Conservation (phyloP, 1,140 invertebrate genomes). For the Dendroctonus ponderosae region DNA sequence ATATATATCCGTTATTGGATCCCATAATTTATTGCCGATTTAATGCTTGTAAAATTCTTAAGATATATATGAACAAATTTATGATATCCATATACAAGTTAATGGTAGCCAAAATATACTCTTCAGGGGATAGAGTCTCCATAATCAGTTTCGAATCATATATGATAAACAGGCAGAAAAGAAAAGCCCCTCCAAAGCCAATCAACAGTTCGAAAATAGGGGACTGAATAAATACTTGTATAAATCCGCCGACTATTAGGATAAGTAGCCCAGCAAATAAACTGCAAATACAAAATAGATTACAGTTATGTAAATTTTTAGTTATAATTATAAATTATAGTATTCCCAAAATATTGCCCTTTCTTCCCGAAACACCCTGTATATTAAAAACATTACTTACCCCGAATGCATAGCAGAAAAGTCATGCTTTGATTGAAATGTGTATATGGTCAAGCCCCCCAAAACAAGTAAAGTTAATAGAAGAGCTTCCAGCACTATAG, state of each 20-base stretch:
- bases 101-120: constrained; percentile 77
- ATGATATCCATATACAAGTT: constrained; percentile 86
- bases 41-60: constrained; percentile 24
- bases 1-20: too few relatives aligned
- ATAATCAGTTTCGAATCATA: constrained; percentile 69
- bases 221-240: constrained; percentile 72
- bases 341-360: too few relatives aligned
- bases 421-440: constrained; percentile 77
- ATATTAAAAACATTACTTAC: constrained; percentile 54
- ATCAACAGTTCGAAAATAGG: constrained; percentile 65
- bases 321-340: too few relatives aligned
- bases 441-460: constrained; percentile 69
- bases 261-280: constrained; percentile 69
- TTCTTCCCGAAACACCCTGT: too few relatives aligned
- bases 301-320: too few relatives aligned
- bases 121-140: constrained; percentile 70
- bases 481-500: constrained; percentile 73
- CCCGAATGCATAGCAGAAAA: constrained; percentile 73
- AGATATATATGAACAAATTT: constrained; percentile 76
- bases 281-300: constrained; percentile 57
- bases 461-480: constrained; percentile 71
- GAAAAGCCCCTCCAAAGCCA: constrained; percentile 68
- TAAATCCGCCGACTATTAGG: constrained; percentile 68
- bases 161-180: constrained; percentile 72
- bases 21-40: constrained; percentile 16